Evolutionary conservation across 2,113 vertebrate species (phyloP).

Genomic region (Poicephalus gulielmi): DNA sequence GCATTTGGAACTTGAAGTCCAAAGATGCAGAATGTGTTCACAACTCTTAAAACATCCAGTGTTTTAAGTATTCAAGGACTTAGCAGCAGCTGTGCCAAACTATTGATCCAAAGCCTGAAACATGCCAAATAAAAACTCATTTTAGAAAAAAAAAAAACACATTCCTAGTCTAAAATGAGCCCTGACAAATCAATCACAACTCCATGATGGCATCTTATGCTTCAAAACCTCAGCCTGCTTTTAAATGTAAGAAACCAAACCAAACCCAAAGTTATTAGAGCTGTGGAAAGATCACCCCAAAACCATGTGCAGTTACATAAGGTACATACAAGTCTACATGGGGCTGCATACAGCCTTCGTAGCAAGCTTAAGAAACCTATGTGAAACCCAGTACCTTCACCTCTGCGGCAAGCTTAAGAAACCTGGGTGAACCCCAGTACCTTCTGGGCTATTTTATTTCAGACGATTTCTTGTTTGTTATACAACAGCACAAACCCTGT

Average conservation of each 20-base stretch:
- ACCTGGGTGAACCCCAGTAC: neutral
- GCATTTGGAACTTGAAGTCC: neutral
- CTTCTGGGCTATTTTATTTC: neutral
- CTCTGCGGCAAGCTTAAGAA: neutral
- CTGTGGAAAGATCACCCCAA: neutral
- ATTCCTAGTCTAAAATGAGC: neutral
- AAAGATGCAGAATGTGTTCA: neutral
- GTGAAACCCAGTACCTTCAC: neutral
- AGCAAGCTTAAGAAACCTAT: neutral
- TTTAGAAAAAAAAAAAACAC: neutral
- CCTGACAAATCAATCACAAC: neutral
- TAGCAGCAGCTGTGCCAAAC: neutral
- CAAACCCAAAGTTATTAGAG: neutral
- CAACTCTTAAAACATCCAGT: neutral
- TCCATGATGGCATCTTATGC: neutral
- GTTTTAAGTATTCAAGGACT: neutral
- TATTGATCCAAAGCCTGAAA: neutral
- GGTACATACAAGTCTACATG: fast-evolving
- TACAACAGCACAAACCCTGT: neutral
- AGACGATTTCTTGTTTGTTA: neutral
- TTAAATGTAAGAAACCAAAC: neutral
- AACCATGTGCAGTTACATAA: neutral
- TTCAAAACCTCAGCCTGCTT: neutral
- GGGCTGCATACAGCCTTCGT: neutral
- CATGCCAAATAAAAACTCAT: neutral